Conservation (phyloP, 2,797 vertebrate genomes). For the Lycodopsis pacificus region DNA sequence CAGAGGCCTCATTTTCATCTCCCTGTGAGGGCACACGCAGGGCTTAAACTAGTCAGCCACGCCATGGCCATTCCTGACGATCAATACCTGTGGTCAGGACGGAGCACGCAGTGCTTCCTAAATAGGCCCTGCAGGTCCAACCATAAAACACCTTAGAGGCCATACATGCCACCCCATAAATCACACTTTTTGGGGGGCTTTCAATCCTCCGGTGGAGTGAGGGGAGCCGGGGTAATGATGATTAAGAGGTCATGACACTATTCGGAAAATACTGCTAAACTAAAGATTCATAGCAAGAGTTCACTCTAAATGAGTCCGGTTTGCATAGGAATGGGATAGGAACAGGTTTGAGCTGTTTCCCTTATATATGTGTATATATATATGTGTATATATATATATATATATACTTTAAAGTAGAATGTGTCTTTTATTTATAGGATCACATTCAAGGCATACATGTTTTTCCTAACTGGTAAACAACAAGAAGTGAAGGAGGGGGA, state of each 20-base stretch:
- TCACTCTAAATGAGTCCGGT: constrained; percentile 35
- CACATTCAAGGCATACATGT: background rate
- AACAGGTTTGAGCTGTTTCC: background rate
- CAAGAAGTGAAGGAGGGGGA: background rate
- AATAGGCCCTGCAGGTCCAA: constrained; percentile 84
- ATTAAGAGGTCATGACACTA: constrained; percentile 55
- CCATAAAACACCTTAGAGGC: constrained; percentile 85
- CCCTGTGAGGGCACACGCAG: constrained; percentile 76
- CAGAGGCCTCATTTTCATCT: constrained; percentile 86
- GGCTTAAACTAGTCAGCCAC: constrained; percentile 82
- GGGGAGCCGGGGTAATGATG: constrained; percentile 46
- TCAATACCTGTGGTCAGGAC: constrained; percentile 84
- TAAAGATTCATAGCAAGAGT: constrained; percentile 30
- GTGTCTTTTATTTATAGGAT: background rate
- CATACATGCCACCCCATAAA: constrained; percentile 78
- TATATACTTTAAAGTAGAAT: background rate
- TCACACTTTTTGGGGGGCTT: constrained; percentile 44
- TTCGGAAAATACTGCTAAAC: constrained; percentile 42
- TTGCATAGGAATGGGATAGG: constrained; percentile 7
- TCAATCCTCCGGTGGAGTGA: constrained; percentile 49
- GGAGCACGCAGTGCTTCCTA: constrained; percentile 77
- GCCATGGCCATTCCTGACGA: constrained; percentile 73
- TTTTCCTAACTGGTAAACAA: constrained; percentile 8
- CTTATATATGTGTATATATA: background rate
- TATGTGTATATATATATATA: too few species aligned